Percentiles rank a stretch among this genome's conserved stretches.
Conservation (phyloP, 30 jellyfish, hydroid and myxozoan genomes). For the Haliclystus octoradiatus region DNA sequence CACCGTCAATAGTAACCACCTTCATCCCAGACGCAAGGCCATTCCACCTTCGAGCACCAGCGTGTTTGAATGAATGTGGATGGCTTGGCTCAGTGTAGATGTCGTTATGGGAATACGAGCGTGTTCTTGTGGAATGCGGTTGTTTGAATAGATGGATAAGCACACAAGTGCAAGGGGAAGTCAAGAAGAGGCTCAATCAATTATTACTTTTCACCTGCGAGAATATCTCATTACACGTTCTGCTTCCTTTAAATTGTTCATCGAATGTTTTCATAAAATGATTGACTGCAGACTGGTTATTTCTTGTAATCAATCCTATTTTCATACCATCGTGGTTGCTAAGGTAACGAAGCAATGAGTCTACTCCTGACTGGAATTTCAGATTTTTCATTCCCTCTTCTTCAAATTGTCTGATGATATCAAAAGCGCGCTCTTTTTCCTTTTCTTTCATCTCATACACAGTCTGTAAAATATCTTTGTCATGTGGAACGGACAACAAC, state of each 20-base stretch:
- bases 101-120: not conserved
- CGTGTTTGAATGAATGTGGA: no score
- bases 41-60: no score
- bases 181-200: not conserved
- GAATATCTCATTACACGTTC: constrained; percentile 1
- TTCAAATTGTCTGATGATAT: constrained; percentile 62
- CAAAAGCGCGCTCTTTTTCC: constrained; percentile 30
- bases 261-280: constrained; percentile 33
- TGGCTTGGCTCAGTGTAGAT: not conserved
- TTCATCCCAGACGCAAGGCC: no score
- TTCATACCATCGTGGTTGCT: constrained; percentile 11
- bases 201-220: constrained; percentile 8
- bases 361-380: constrained; percentile 53
- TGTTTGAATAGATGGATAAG: no score
- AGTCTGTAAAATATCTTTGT: constrained; percentile 47
- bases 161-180: not conserved
- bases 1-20: no score
- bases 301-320: constrained; percentile 68
- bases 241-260: constrained; percentile 1
- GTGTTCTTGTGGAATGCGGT: no score
- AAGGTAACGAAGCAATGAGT: constrained; percentile 29
- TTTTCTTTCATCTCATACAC: constrained; percentile 32
- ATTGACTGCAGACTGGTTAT: constrained; percentile 50
- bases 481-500: constrained; percentile 25
- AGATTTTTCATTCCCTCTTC: constrained; percentile 57